Percentiles rank a stretch among this genome's conserved stretches.
Conservation (phyloP, 2,888 invertebrate species). For the Polymixis lichenea region DNA sequence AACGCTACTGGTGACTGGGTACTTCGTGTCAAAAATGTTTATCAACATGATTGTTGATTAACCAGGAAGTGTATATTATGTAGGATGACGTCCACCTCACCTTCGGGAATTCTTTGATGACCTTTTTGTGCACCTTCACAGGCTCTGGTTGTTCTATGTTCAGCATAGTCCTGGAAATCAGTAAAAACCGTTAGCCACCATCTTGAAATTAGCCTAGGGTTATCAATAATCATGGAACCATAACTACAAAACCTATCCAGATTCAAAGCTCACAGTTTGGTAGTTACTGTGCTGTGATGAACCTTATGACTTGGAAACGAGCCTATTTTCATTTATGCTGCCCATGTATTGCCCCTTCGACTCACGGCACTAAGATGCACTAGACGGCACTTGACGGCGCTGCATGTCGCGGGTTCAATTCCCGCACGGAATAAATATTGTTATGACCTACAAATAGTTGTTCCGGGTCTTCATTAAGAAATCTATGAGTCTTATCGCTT, state of each 20-base stretch:
- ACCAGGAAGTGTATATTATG: background rate
- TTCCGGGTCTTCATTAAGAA: too few relatives aligned
- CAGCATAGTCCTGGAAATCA: conserved; percentile 83
- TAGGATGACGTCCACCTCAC: conserved; percentile 67
- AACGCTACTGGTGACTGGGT: background rate
- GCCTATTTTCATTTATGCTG: background rate
- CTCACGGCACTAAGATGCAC: too few relatives aligned
- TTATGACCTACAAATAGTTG: too few relatives aligned
- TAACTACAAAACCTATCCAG: background rate
- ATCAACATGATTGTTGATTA: background rate
- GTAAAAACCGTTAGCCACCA: background rate
- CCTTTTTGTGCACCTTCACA: conserved; percentile 79
- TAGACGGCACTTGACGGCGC: too few relatives aligned
- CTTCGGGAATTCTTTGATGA: conserved; percentile 82
- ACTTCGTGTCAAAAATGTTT: background rate
- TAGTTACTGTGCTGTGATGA: background rate
- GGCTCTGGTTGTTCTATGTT: conserved; percentile 87
- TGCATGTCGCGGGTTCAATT: too few relatives aligned
- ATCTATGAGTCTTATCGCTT: background rate
- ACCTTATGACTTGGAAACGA: background rate
- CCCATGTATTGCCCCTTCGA: background rate
- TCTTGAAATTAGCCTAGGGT: background rate
- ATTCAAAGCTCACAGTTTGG: background rate
- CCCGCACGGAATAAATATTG: too few relatives aligned
- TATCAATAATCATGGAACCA: background rate